A percentile compares a stretch with the other conserved stretches of the same genome.
Conservation (phyloP, 2,888 invertebrate genomes). For the Eupithecia subumbrata region DNA sequence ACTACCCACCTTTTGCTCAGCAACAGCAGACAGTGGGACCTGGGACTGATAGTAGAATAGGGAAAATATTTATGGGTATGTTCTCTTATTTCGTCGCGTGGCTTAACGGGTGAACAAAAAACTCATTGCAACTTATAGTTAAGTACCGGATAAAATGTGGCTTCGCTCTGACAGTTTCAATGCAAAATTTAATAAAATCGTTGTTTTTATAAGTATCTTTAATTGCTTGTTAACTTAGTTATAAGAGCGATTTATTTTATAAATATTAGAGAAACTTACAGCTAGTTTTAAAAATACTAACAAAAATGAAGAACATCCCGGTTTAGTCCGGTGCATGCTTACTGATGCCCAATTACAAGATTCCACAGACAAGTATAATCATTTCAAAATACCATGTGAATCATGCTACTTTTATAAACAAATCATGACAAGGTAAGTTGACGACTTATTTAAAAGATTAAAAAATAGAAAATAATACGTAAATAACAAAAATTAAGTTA, state of each 20-base stretch:
- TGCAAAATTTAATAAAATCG: not conserved
- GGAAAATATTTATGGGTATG: not conserved
- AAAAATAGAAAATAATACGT: too few species aligned
- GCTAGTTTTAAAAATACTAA: too few species aligned
- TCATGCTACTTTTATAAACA: too few species aligned
- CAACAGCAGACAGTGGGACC: constrained; percentile 68
- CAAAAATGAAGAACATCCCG: too few species aligned
- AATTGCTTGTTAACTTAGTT: not conserved
- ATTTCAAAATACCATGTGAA: too few species aligned
- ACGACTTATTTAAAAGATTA: too few species aligned
- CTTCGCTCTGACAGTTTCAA: not conserved
- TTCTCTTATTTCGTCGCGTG: not conserved
- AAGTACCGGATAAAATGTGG: not conserved
- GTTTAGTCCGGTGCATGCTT: too few species aligned
- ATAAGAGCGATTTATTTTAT: not conserved
- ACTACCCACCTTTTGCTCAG: constrained; percentile 58
- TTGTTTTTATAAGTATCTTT: not conserved
- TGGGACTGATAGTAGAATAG: constrained; percentile 38
- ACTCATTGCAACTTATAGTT: not conserved
- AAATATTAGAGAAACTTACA: too few species aligned
- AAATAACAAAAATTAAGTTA: too few species aligned
- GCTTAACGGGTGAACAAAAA: not conserved
- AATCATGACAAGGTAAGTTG: too few species aligned
- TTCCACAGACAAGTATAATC: too few species aligned
- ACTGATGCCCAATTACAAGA: too few species aligned